Evolutionary conservation across 2,888 invertebrate species (phyloP).

Genomic region (Eupsilia transversa): DNA sequence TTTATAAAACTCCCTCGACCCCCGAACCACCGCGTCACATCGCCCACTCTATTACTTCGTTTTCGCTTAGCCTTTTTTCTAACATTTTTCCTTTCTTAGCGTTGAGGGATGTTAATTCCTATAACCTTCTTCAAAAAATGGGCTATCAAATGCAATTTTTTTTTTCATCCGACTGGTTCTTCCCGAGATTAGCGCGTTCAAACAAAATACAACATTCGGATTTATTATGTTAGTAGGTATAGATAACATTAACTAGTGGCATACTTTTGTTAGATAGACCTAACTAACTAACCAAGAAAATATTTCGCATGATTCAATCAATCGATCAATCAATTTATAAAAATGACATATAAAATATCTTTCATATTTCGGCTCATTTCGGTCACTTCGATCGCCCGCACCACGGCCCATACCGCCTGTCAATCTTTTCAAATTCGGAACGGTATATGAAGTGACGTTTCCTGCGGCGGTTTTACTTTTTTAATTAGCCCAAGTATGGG

Average conservation of each 20-base stretch:
- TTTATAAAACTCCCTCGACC: too few species aligned
- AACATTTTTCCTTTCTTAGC: too few species aligned
- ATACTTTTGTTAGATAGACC: neutral
- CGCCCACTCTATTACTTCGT: neutral
- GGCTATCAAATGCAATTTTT: too few species aligned
- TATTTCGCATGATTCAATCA: constrained; percentile 28
- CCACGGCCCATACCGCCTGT: constrained; percentile 74
- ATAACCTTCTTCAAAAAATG: too few species aligned
- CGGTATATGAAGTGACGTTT: constrained; percentile 79
- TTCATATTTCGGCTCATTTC: constrained; percentile 37
- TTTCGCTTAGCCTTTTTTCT: neutral
- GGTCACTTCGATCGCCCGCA: constrained; percentile 50
- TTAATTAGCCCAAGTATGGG: constrained; percentile 73
- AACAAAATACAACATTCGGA: neutral
- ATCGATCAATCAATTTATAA: constrained; percentile 42
- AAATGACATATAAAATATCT: constrained; percentile 32
- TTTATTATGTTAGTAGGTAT: neutral
- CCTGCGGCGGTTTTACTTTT: constrained; percentile 74
- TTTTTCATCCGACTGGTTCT: too few species aligned
- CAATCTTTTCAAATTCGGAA: constrained; percentile 81
- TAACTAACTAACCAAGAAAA: neutral
- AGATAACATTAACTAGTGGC: neutral
- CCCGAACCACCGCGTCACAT: neutral
- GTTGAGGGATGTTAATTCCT: too few species aligned
- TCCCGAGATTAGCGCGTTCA: neutral